Evolutionary conservation across 2,113 vertebrate genomes (phyloP), one percentile per base, ranked within the genome.

Genomic region (Ammodytes marinus): DNA sequence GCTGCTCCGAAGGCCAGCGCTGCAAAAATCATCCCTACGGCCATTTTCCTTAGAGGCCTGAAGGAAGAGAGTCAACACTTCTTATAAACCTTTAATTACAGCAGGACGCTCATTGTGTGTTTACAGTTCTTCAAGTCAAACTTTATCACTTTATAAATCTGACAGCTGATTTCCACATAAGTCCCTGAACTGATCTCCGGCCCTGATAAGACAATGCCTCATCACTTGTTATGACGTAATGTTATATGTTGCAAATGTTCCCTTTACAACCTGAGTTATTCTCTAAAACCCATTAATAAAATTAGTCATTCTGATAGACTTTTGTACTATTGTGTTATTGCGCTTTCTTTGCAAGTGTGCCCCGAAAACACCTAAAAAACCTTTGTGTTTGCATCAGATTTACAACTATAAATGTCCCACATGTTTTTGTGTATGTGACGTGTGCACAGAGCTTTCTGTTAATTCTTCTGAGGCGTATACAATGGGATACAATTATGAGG

Each of bases 11-110:
- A 99, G 0, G 98, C 97, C 88, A 99, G 14, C 4, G 96, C 96
- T 15, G 96, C 98, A 79, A 99, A 94, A 77, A 99, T 88, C 98
- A 99, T 99, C 67, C 98, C 98, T 5, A 88, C 40, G 53, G 96
- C 95, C 97, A 99, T 99, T 94, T 97, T 98, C 83, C 91, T 96
- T 40, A 99, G 93, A 58, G 98, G 97, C 72, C 98, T 99, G 86
- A 73, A 77, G 82, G 52, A 65, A 58, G 4, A 76, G 42, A 61
- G 15, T 17, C 13, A 84, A n/a, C 55, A 45, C 53, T 49, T 74
- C 27, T 70, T 39, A 45, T 4, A 40, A 7, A 50, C 37, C 10
- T 46, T 43, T 13, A 10, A 59, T 27, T 19, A 14, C 27, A 27
- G 4, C 8, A 12, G 8, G 13, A 2, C 5, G 5, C 17, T 2